A percentile compares a stretch with the other conserved stretches of the same genome.
These are phyloP conservation scores for Heliocidaris erythrogramma DNA, from an alignment of 35 echinoderm and acorn worm species.

Conservation along the genomic window DNA sequence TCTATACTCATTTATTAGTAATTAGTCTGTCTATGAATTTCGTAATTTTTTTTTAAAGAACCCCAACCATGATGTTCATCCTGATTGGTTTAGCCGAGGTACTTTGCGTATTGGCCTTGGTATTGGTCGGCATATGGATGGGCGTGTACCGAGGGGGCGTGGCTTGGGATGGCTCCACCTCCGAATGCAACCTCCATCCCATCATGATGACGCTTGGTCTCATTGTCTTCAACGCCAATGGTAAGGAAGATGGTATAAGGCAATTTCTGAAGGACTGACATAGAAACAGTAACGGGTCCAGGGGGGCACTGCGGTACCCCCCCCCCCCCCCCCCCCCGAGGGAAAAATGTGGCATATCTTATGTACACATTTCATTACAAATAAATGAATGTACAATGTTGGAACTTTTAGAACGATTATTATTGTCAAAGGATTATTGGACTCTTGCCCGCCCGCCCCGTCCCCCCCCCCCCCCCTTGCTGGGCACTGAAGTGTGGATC, in stretches of 20 bases:
- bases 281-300: too few relatives aligned
- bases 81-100: constrained; percentile 7
- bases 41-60: neutral
- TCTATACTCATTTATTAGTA: neutral
- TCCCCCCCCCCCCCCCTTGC: too few relatives aligned
- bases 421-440: too few relatives aligned
- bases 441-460: too few relatives aligned
- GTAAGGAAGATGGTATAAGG: neutral
- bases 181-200: constrained; percentile 48
- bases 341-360: too few relatives aligned
- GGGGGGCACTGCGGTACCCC: too few relatives aligned
- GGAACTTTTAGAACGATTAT: too few relatives aligned
- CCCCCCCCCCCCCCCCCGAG: too few relatives aligned
- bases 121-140: constrained; percentile 49
- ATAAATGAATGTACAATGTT: too few relatives aligned
- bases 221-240: constrained; percentile 38
- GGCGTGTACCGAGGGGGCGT: constrained; percentile 38
- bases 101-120: neutral
- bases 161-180: constrained; percentile 36
- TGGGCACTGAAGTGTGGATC: too few relatives aligned
- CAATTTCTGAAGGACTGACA: too few relatives aligned
- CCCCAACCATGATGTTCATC: neutral
- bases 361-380: too few relatives aligned
- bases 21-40: neutral
- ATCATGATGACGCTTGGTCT: constrained; percentile 48